These are phyloP conservation scores for Pluvialis apricaria DNA, from an alignment of 2,113 vertebrate genomes.

Conservation along the genomic window DNA sequence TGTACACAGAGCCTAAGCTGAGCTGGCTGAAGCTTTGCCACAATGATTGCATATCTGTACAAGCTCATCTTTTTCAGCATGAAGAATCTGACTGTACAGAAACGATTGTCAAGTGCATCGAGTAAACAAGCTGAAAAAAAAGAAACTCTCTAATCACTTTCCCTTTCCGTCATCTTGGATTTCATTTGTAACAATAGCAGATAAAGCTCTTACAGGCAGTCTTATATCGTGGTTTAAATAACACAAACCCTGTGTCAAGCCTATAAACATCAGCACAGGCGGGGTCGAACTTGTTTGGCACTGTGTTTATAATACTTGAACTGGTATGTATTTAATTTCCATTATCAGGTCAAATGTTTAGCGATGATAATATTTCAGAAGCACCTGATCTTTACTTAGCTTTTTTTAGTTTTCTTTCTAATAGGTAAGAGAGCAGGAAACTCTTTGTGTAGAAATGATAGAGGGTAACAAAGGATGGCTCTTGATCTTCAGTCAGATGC, in stretches of 20 bases:
- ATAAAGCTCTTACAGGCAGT: background rate
- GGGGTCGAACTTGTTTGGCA: background rate
- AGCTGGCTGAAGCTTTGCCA: background rate
- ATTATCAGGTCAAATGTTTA: background rate
- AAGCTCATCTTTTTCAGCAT: background rate
- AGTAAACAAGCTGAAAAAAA: slow-evolving; percentile 14
- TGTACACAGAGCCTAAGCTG: background rate
- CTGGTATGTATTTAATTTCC: background rate
- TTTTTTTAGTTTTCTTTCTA: background rate
- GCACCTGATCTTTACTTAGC: background rate
- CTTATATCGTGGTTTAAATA: background rate
- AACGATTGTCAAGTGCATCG: background rate
- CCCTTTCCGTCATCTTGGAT: background rate
- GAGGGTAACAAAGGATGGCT: background rate
- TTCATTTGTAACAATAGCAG: background rate
- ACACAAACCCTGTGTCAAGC: background rate
- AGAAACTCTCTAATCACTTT: background rate
- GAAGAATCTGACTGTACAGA: background rate
- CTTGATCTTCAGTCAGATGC: background rate
- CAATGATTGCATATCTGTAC: background rate
- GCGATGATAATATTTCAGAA: background rate
- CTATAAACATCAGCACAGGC: background rate
- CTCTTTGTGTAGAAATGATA: background rate
- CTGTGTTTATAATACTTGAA: background rate
- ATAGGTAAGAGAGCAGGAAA: background rate